phyloP scores from a whole-genome alignment of 2,888 invertebrate species.

The Acleris literana region DNA sequence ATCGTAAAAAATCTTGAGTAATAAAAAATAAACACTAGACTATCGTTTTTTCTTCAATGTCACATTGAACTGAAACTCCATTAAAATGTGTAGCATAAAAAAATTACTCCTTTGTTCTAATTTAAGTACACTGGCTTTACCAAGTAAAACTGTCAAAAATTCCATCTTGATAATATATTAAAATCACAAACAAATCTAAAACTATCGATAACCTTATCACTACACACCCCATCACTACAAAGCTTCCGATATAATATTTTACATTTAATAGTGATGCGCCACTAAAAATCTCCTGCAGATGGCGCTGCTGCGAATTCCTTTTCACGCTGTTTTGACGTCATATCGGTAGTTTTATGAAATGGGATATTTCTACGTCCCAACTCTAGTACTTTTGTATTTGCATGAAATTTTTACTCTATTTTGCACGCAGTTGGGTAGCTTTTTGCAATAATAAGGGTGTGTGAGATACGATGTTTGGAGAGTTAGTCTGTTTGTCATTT shows the following conservation, averaged over 20 bases:
- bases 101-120: too few species aligned
- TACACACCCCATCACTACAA: conserved; percentile 48
- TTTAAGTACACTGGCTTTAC: too few species aligned
- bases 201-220: conserved; percentile 27
- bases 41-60: too few species aligned
- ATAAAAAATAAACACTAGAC: too few species aligned
- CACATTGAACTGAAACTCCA: too few species aligned
- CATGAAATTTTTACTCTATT: not conserved
- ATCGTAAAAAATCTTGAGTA: too few species aligned
- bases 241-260: conserved; percentile 73
- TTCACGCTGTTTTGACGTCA: conserved; percentile 22
- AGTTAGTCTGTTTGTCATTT: conserved; percentile 6
- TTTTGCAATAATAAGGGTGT: not conserved
- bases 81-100: too few species aligned
- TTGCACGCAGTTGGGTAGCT: not conserved
- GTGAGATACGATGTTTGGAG: not conserved
- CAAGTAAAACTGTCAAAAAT: too few species aligned
- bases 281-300: conserved; percentile 66
- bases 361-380: not conserved
- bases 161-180: not conserved
- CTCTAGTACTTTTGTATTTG: not conserved
- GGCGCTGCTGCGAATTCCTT: conserved; percentile 47
- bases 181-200: conserved; percentile 8
- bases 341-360: conserved; percentile 12
- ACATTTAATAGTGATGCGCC: conserved; percentile 74